Evolutionary conservation across 2,888 invertebrate genomes (phyloP), one percentile per base, ranked within the genome.

Genomic region (Anoplius nigerrimus): DNA sequence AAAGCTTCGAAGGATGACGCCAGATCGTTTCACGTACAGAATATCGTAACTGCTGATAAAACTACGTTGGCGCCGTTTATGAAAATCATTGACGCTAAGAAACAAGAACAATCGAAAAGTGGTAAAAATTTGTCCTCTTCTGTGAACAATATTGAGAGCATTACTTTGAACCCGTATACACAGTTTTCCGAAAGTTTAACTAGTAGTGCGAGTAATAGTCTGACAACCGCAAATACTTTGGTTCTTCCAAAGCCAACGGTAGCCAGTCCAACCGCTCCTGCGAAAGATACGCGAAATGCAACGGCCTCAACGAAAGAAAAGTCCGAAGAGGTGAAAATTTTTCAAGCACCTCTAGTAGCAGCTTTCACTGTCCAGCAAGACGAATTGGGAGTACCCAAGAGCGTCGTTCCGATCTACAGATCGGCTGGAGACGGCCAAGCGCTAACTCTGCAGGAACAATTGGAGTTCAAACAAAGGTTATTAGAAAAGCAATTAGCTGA

Each of bases 311-410:
- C 93, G 76, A 77, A 76, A 15, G 76, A 80, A 27, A 81, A 81
- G 16, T 80, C 83, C 83, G 90, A 91, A 69, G 93, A 93, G 69
- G 94, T 95, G 0, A 95, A 95, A 87, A 95, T 96, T 58, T 94
- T 93, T 82, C 93, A 93, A 76, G 95, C 95, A 2, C 95, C 96
- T 0, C 86, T 96, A 67, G 94, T 96, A 0, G 95, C 95, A 1
- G 96, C 96, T 0, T 96, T 96, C 82, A 96, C 96, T 0, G 94
- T 96, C 0, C 95, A 96, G 75, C 94, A 96, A 87, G 95, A 96
- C 83, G 93, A 93, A 74, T 91, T 91, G 27, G 96, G 96, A 0
- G 85, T 93, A n/a, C 95, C 96, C 0, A 94, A 94, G 79, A 94
- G 93, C 86, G 94, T 95, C 0, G 93, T 95, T 59, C 94, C 95